phyloP scores from a whole-genome alignment of 2,888 invertebrate genomes.

The Carterocephalus palaemon region DNA sequence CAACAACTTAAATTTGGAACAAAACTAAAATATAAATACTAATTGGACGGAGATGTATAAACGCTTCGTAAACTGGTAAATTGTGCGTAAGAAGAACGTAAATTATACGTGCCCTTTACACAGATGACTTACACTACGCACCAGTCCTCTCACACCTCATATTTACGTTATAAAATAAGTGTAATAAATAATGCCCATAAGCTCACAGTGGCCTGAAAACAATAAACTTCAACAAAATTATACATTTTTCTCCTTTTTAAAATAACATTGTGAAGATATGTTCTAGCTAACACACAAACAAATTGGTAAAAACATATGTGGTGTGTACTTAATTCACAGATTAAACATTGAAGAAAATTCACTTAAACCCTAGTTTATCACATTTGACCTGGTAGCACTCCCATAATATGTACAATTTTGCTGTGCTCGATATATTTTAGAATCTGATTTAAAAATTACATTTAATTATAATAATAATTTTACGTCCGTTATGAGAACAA shows the following conservation, averaged over 20 bases:
- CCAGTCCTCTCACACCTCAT: constrained; percentile 31
- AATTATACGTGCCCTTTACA: constrained; percentile 35
- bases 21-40: constrained; percentile 36
- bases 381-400: constrained; percentile 70
- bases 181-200: constrained; percentile 63
- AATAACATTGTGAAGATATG: constrained; percentile 10
- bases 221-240: constrained; percentile 34
- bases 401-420: constrained; percentile 65
- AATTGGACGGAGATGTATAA: constrained; percentile 68
- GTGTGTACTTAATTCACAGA: constrained; percentile 31
- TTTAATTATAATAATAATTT: constrained; percentile 62
- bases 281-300: constrained; percentile 13
- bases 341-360: constrained; percentile 28
- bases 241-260: constrained; percentile 28
- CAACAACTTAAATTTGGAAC: constrained; percentile 13
- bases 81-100: constrained; percentile 59
- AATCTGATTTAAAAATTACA: constrained; percentile 61
- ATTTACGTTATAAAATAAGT: constrained; percentile 42
- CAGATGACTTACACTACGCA: constrained; percentile 27
- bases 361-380: constrained; percentile 74
- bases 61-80: constrained; percentile 54
- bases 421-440: constrained; percentile 65
- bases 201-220: constrained; percentile 51
- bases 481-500: constrained; percentile 60
- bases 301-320: constrained; percentile 20